These are phyloP conservation scores for Maconellicoccus hirsutus DNA, from an alignment of 1,140 invertebrate genomes.

Conservation along the genomic window DNA sequence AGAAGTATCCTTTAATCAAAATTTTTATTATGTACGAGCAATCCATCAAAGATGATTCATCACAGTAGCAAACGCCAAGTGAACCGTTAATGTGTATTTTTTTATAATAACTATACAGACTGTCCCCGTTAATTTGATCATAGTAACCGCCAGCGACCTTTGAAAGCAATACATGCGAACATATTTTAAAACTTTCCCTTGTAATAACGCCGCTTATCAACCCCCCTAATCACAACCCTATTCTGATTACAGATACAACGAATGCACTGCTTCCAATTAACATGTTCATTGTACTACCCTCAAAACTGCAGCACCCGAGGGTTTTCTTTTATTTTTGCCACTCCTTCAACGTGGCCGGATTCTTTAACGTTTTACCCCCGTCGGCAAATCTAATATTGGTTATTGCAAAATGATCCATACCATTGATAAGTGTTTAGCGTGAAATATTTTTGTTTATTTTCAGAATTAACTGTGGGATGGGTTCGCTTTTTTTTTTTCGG, in stretches of 20 bases:
- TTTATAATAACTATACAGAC: background rate
- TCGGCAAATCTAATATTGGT: background rate
- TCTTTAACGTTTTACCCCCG: background rate
- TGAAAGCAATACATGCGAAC: slow-evolving; percentile 1
- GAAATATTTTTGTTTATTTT: slow-evolving; percentile 10
- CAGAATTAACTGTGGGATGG: background rate
- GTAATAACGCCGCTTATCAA: background rate
- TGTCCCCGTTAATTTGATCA: background rate
- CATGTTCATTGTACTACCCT: slow-evolving; percentile 3
- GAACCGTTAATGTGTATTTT: slow-evolving; percentile 9
- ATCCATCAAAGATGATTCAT: slow-evolving; percentile 9
- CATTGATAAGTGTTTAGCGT: background rate
- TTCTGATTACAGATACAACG: background rate
- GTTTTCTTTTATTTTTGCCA: background rate
- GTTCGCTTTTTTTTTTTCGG: background rate
- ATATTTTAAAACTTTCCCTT: slow-evolving; percentile 5
- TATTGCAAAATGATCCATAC: background rate
- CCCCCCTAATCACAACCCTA: slow-evolving; percentile 2
- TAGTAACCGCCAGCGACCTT: background rate
- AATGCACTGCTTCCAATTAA: slow-evolving; percentile 8
- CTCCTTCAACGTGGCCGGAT: background rate
- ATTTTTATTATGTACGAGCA: background rate
- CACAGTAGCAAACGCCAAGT: background rate
- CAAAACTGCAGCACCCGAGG: background rate
- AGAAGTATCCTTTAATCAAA: background rate